phyloP scores from a whole-genome alignment of 1,140 invertebrate species.

The Heliconius nattereri region DNA sequence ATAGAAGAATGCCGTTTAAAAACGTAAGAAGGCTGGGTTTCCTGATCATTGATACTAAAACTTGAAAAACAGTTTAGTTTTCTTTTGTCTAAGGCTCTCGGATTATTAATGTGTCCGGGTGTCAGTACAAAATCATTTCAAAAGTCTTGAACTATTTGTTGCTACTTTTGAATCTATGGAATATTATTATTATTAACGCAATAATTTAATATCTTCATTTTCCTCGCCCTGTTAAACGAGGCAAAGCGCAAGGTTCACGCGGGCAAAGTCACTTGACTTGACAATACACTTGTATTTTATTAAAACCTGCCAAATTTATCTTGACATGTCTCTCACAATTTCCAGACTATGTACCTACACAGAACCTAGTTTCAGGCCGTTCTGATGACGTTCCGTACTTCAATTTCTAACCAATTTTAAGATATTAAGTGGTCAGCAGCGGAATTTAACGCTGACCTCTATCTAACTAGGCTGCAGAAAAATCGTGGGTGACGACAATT shows the following conservation, averaged over 20 bases:
- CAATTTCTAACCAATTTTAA: neutral
- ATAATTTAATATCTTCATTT: no score
- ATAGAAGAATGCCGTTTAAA: neutral
- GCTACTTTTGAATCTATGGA: no score
- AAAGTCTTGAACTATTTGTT: neutral
- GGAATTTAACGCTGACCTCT: neutral
- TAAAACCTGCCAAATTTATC: slow-evolving; percentile 6
- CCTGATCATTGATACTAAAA: neutral
- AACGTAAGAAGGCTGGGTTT: neutral
- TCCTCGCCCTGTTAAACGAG: no score
- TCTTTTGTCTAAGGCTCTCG: neutral
- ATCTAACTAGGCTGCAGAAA: neutral
- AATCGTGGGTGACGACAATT: no score
- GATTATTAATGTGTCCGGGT: neutral
- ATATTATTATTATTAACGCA: no score
- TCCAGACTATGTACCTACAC: neutral
- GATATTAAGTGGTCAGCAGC: neutral
- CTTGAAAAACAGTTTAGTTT: neutral
- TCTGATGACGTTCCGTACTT: neutral
- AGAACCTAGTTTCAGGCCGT: neutral
- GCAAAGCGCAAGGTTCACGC: no score
- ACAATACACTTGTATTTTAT: no score
- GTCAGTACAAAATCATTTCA: neutral
- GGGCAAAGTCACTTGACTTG: no score
- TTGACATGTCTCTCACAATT: neutral